These are phyloP conservation scores for Circaetus gallicus DNA, from an alignment of 2,113 vertebrate species.

Conservation along the genomic window DNA sequence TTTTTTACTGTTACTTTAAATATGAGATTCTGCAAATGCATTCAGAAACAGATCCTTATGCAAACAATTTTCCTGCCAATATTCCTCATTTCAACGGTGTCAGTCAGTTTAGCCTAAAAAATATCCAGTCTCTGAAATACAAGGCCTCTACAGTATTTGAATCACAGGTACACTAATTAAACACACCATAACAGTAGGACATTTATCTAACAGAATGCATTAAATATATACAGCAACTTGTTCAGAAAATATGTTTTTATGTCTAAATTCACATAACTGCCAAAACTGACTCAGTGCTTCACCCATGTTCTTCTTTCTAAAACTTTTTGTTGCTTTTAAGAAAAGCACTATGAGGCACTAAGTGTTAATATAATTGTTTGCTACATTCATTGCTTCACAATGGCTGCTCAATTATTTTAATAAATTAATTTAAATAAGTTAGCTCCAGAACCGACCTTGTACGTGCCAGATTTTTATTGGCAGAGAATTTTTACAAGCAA, in stretches of 20 bases:
- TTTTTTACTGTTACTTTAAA: neutral
- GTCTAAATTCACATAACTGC: neutral
- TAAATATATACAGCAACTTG: neutral
- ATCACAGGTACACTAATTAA: neutral
- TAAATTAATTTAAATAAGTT: conserved; percentile 54
- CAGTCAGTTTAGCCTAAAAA: neutral
- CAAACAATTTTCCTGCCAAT: neutral
- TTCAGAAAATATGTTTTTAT: neutral
- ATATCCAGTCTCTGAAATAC: neutral
- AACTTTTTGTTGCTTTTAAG: neutral
- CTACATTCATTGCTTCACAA: neutral
- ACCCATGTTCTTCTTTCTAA: neutral
- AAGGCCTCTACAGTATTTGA: neutral
- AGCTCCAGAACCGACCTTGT: neutral
- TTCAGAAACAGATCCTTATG: neutral
- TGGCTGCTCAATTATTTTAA: neutral
- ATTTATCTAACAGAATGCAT: neutral
- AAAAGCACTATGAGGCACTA: neutral
- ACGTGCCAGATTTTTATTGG: conserved; percentile 17
- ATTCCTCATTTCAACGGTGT: neutral
- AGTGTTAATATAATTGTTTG: neutral
- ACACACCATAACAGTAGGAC: neutral
- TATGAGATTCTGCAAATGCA: neutral
- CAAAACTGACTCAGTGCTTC: neutral
- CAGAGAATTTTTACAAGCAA: conserved; percentile 37